These are phyloP conservation scores for Liposcelis brunnea DNA, from an alignment of 2,888 invertebrate species.

Conservation along the genomic window DNA sequence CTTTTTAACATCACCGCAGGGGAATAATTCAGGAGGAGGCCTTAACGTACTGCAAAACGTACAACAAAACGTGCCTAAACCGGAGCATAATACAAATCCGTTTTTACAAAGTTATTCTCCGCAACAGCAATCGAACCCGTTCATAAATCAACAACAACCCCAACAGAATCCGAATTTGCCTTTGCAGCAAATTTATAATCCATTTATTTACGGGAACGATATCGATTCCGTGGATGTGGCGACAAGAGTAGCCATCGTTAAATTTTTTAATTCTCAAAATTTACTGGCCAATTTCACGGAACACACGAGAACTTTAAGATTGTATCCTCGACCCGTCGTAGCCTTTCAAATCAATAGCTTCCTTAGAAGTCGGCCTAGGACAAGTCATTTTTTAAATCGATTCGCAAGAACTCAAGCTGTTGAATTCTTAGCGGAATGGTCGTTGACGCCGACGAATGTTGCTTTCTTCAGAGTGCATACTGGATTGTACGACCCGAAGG, in stretches of 20 bases:
- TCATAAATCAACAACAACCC: conserved; percentile 34
- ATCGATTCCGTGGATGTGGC: conserved; percentile 98
- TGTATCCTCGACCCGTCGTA: conserved; percentile 96
- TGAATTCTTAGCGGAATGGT: conserved; percentile 98
- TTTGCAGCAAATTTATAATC: conserved; percentile 40
- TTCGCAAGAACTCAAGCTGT: conserved; percentile 96
- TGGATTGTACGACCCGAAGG: conserved; percentile 82
- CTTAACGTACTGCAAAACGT: too few relatives aligned
- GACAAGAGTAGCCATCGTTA: conserved; percentile 90
- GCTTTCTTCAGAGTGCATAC: conserved; percentile 96
- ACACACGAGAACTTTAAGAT: conserved; percentile 85
- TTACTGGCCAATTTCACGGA: conserved; percentile 94
- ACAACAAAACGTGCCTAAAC: too few relatives aligned
- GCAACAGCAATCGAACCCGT: conserved; percentile 28
- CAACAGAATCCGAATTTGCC: conserved; percentile 17
- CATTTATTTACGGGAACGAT: conserved; percentile 83
- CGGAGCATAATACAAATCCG: conserved; percentile 1
- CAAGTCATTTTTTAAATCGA: conserved; percentile 73
- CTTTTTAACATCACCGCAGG: too few relatives aligned
- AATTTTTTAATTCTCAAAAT: conserved; percentile 96
- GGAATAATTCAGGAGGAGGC: too few relatives aligned
- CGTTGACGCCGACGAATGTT: conserved; percentile 90
- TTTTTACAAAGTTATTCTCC: neutral
- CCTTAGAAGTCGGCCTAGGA: conserved; percentile 76
- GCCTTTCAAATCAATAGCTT: conserved; percentile 97